Base-by-base conservation (phyloP, 1,140 invertebrate genomes). In the Tetragnatha versicolor region DNA sequence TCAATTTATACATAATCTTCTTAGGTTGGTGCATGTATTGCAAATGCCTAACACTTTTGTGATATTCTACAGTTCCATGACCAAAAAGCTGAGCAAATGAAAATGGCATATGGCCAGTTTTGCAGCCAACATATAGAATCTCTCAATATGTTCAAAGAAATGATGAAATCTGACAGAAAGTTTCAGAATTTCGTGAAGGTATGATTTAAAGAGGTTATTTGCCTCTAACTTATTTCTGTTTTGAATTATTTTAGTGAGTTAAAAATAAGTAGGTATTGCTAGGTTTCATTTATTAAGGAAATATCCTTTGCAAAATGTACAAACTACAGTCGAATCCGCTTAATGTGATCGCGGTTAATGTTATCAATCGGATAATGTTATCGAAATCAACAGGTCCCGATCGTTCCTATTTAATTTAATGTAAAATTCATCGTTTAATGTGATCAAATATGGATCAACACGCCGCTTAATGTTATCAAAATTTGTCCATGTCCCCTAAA, bases 101-200 rank as follows among this genome's bases (percentile, higher is more conserved):
- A 85, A 72, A 72, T 75, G 27, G 84, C 85, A 20, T 98, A 97
- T 85, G 95, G 94, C 7, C 93, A 94, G 82, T 98, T 98, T 85
- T 97, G 95, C 84, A 94, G 93, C 70, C 90, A 93, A 68, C 95
- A 98, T 79, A 87, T 87, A 76, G 88, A 89, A 73, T 86, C 88
- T 35, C 85, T 88, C 7, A 85, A 85, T 27, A 82, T 85, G 35
- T 89, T 88, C 83, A 89, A 89, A 83, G 88, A 89, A 61, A 82
- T 88, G 45, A 79, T 86, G 7, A 88, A 87, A 80, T 85, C 83
- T 53, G 94, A 96, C 84, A 88, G 90, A 17, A 89, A 92, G 73
- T 94, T 97, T 82, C 91, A 92, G 51, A 91, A 91, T 82, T 97
- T 97, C 86, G 93, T 97, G 72, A 87, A 85, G 81, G 87, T 88